Evolutionary conservation across 2,113 vertebrate species (phyloP), one percentile per base, ranked within the genome.

Genomic region (Lonchura striata): DNA sequence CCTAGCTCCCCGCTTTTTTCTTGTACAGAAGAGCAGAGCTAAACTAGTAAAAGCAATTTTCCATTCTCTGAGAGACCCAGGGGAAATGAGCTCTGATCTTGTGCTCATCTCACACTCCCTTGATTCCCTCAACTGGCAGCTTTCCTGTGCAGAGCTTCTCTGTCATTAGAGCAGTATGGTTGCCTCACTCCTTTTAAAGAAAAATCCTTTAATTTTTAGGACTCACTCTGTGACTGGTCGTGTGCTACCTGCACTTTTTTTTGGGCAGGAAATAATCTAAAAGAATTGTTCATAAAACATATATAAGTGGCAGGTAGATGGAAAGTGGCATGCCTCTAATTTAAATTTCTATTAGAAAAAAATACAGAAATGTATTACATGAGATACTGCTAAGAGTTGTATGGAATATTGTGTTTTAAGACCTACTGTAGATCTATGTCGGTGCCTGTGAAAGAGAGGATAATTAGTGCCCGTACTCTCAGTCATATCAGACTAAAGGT

Each of bases 401-500:
- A 82, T 82, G 89, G 97, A 97, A 98, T 97, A 98, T 96, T 97
- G 95, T 98, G 95, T 97, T 98, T 98, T 98, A 98, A 98, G 97
- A 97, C 91, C 95, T 96, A 95, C 92, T 92, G 97, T 97, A 98
- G 97, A 98, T 98, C 97, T 98, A 90, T 97, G 98, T 97, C 76
- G 21, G 90, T 97, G 96, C 95, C 96, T 98, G 96, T 96, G 96
- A 96, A 95, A 98, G 96, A 97, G 97, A 98, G 97, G 97, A 95
- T 98, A 98, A 98, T 98, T 98, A 98, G 98, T 94, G 95, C 94
- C 97, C 68, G 63, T 97, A 97, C 97, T 97, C 97, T 98, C 97
- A 96, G 98, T 98, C 98, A 98, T 98, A 98, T 97, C 98, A 98
- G 98, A 98, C 98, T 97, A 97, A 98, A 98, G 98, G 98, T 98